Base-by-base conservation (phyloP, 1,140 invertebrate species). In the Magallana gigas region DNA sequence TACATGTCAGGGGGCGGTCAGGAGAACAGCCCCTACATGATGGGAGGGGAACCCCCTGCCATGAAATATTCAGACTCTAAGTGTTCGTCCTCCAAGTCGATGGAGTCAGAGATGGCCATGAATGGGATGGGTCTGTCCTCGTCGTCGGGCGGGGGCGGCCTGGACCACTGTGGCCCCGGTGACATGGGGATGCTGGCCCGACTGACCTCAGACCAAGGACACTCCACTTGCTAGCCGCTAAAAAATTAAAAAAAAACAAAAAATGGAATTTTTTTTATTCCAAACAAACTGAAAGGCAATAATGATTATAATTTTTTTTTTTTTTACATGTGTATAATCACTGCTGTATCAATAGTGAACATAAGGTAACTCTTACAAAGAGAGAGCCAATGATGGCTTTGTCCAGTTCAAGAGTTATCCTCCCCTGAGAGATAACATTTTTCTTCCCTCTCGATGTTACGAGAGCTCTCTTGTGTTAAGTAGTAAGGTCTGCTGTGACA, bases 11-110 rank as follows among this genome's bases (percentile, higher is more conserved):
- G 83, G 57, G 68, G 83, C 8, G 68, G 68, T 36, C 83, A 84
- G 57, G 83, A 84, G 58, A 84, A 84, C 83, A 84, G 83, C 57
- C 83, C 83, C 14, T 84, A 84, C 16, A 84, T 84, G 83, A 60
- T 84, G 83, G 57, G 57, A 14, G 83, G 57, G 12, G 83, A 84
- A 16, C 16, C 56, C 14, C 48, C 56, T 4, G 12, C 4, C 29
- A 84, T 84, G 83, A 84, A 84, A 84, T 84, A 84, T 84, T 62
- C 83, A 12, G 58, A 58, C 29, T n/a, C 18, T 84, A 84, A 84
- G 23, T 84, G 83, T 84, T 12, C 36, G 2, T 48, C 36, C 36
- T 48, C 56, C 36, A 84, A 84, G 16, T 62, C 83, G 1, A 60
- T 84, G 57, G 83, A 84, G 6, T 83, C 81, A 4, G 83, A 84